A percentile compares a stretch with the other conserved stretches of the same genome.
Evolutionary conservation across 2,113 vertebrate genomes (phyloP).

Genomic region (Mus spicilegus): DNA sequence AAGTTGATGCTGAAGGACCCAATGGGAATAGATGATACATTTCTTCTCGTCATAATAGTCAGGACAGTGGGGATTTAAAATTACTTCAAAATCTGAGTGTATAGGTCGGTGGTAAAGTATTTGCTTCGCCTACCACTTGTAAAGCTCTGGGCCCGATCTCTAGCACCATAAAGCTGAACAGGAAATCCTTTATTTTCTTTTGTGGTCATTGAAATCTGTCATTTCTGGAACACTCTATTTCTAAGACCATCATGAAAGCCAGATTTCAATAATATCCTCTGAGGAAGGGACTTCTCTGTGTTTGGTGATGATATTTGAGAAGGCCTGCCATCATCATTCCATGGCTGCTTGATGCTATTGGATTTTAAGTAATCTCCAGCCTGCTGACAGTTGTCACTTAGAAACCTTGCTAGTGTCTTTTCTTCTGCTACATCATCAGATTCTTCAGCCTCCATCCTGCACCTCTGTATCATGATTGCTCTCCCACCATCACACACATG

Average conservation of each 20-base stretch:
- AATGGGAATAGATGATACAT: neutral
- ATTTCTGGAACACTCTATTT: conserved; percentile 54
- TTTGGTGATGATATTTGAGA: conserved; percentile 67
- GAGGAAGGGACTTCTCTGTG: conserved; percentile 61
- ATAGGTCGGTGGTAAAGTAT: neutral
- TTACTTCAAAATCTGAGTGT: neutral
- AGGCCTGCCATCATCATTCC: conserved; percentile 53
- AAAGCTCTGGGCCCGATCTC: neutral
- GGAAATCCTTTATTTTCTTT: conserved; percentile 8
- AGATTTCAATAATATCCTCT: conserved; percentile 66
- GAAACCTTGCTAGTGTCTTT: conserved; percentile 56
- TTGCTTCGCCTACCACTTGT: neutral
- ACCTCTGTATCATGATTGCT: neutral
- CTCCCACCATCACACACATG: neutral
- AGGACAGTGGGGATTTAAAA: neutral
- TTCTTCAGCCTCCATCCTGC: conserved; percentile 22
- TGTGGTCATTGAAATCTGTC: conserved; percentile 57
- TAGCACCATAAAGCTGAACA: neutral
- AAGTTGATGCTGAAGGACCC: neutral
- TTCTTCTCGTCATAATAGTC: conserved; percentile 45
- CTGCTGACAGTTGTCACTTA: conserved; percentile 75
- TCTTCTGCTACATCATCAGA: conserved; percentile 52
- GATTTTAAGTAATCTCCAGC: conserved; percentile 73
- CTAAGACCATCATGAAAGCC: conserved; percentile 55
- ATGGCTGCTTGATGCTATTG: conserved; percentile 65